A percentile compares a stretch with the other conserved stretches of the same genome.
These are phyloP conservation scores for Aphrophora alni DNA, from an alignment of 2,888 invertebrate genomes.

Conservation along the genomic window DNA sequence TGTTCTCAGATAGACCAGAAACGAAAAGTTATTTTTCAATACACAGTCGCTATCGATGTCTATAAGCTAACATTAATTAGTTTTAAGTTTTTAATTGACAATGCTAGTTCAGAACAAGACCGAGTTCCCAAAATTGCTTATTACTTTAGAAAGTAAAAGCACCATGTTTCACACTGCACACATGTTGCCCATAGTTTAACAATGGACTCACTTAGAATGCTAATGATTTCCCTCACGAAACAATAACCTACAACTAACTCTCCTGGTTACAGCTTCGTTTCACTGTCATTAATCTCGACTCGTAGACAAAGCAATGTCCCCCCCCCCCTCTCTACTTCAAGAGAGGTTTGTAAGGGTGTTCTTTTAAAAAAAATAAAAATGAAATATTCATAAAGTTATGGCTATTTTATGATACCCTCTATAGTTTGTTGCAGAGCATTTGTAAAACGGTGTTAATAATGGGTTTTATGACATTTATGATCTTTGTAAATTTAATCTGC, in stretches of 20 bases:
- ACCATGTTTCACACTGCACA: not conserved
- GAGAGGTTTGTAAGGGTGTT: not conserved
- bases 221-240: slow-evolving; percentile 9
- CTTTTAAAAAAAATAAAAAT: too few relatives aligned
- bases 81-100: too few relatives aligned
- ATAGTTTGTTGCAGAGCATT: not conserved
- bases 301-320: not conserved
- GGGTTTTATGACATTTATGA: not conserved
- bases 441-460: not conserved
- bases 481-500: not conserved
- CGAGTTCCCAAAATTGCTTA: too few relatives aligned
- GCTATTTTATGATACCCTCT: not conserved
- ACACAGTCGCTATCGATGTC: too few relatives aligned
- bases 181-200: not conserved
- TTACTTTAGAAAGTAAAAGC: not conserved
- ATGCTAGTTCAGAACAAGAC: too few relatives aligned
- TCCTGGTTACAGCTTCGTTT: not conserved
- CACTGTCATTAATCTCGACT: not conserved
- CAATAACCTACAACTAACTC: not conserved
- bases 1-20: too few relatives aligned
- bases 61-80: too few relatives aligned
- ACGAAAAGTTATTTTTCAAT: too few relatives aligned
- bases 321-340: not conserved
- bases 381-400: not conserved
- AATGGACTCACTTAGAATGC: not conserved